Evolutionary conservation across 2,888 invertebrate species (phyloP), one percentile per base, ranked within the genome.

Genomic region (Cerceris ruficornis): DNA sequence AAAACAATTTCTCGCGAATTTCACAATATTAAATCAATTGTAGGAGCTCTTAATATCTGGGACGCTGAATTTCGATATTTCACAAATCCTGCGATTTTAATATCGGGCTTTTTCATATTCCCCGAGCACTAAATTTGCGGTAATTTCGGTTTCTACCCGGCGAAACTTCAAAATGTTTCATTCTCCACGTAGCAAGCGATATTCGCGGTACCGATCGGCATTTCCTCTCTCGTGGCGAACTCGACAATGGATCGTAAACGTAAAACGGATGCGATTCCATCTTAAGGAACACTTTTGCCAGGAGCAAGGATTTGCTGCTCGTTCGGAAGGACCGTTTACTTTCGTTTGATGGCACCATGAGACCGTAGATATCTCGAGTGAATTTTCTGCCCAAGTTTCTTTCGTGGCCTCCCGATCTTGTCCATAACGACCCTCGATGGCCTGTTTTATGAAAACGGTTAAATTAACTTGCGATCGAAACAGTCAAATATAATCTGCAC

Each of bases 271-370:
- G 60, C 66, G 73, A 74, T 83, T 74, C 69, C 59, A 78, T 72
- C 64, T 82, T 69, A 72, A 83, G 62, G 59, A 70, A 80, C 68
- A 69, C 55, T 73, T 60, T 54, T 17, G 58, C 59, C 61, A 70
- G 66, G 28, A 70, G 66, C 55, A 14, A 83, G 62, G 74, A 83
- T 73, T 80, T 69, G 71, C 71, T 64, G 69, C 68, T 77, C 67
- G 68, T 71, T 80, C 71, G 57, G 59, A 59, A 57, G 52, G 58
- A 15, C 73, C 76, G 75, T 83, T 82, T 72, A 62, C 43, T 69
- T 66, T 60, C 69, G 60, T 60, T 78, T 71, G 75, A 77, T 75
- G 67, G 71, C 49, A 65, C 43, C 15, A 8, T 41, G 42, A 42
- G 69, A 28, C 43, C 49, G 17, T 55, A 62, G 68, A 75, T 79